Evolutionary conservation across 2,888 invertebrate genomes (phyloP), one percentile per base, ranked within the genome.

Genomic region (Prosopocoilus inquinatus): DNA sequence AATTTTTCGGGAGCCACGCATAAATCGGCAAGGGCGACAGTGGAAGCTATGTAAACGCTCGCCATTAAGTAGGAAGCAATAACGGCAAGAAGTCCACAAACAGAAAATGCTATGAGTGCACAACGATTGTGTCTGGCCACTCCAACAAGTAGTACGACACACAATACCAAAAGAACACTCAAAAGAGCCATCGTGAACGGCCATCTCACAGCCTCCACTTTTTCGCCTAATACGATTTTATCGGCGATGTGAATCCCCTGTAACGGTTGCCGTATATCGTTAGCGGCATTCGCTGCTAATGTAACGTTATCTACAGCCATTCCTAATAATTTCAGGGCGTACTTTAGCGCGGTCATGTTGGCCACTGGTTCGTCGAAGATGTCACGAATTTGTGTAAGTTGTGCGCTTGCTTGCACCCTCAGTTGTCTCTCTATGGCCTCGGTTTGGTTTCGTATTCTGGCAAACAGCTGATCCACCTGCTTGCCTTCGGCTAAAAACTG

Each of bases 61-160:
- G 91, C 89, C 81, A 92, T 88, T 67, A 93, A 81, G 91, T 94
- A 96, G 61, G 93, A 92, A 54, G 90, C 84, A 63, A 92, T 90
- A 35, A 96, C 91, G 34, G 92, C 93, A 69, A 96, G 83, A 15
- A 91, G 79, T 41, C 89, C 88, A 76, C 93, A 88, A 20, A 94
- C 94, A 60, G 93, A 93, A 67, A 94, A 92, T 80, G 91, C 84
- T 69, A 96, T 90, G 50, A 96, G 84, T 50, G 94, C 91, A 70
- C 94, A 93, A 48, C 94, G 85, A 12, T 92, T 94, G 76, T 94
- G 92, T 20, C 89, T 81, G 12, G 93, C 91, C 60, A 95, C 91
- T 60, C 94, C 96, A 66, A 94, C 91, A 58, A 96, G 82, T 68
- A 95, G 83, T 59, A 95, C 88, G 58, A 95, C 89, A 79, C 94